These are phyloP conservation scores for Serripes groenlandicus DNA, from an alignment of 2,888 invertebrate genomes.

Conservation along the genomic window DNA sequence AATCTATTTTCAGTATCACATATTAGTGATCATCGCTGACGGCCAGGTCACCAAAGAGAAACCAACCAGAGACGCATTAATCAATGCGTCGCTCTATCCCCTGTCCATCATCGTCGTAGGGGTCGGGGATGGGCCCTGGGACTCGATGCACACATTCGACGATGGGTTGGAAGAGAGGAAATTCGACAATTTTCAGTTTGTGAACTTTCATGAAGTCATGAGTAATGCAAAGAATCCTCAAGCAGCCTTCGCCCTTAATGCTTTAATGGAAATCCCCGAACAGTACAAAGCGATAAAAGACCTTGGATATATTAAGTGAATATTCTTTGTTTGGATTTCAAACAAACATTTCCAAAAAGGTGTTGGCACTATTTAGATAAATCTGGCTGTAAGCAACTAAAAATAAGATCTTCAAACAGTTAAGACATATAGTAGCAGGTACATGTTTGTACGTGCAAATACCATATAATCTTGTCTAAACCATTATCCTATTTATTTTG, in stretches of 20 bases:
- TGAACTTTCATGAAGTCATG: slow-evolving; percentile 80
- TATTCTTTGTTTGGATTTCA: no score
- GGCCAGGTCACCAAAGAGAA: slow-evolving; percentile 87
- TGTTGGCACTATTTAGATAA: no score
- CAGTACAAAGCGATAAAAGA: slow-evolving; percentile 83
- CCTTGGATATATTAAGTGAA: slow-evolving; percentile 60
- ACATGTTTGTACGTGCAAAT: no score
- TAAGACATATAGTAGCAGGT: no score
- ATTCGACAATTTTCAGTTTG: slow-evolving; percentile 86
- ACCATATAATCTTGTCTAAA: no score
- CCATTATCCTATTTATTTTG: no score
- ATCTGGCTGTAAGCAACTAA: no score
- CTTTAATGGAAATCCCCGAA: slow-evolving; percentile 87
- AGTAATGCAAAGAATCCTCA: slow-evolving; percentile 72
- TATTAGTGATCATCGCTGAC: slow-evolving; percentile 87
- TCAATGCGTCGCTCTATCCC: slow-evolving; percentile 87
- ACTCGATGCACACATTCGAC: slow-evolving; percentile 87
- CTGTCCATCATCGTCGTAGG: slow-evolving; percentile 87
- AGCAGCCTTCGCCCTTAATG: slow-evolving; percentile 86
- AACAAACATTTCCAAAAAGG: no score
- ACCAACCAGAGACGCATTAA: slow-evolving; percentile 86
- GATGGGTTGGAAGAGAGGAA: slow-evolving; percentile 86
- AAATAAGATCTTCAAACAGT: no score
- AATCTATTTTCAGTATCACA: slow-evolving; percentile 86
- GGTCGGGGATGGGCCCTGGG: slow-evolving; percentile 88